These are phyloP conservation scores for Eristalis intricaria DNA, from an alignment of 2,888 invertebrate species.

Conservation along the genomic window DNA sequence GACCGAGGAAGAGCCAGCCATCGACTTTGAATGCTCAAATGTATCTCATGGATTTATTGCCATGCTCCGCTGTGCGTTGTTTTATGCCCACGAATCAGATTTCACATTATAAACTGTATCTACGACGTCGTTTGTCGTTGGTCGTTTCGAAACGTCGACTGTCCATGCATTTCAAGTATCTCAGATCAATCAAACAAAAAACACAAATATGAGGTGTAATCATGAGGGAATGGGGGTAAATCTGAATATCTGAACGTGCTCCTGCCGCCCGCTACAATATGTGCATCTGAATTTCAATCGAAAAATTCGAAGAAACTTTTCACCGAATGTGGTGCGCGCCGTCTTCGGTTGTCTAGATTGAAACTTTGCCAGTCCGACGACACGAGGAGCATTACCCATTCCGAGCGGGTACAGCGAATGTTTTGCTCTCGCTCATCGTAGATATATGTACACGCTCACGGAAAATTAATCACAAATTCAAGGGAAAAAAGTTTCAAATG, in stretches of 20 bases:
- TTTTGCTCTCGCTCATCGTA: not conserved
- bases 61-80: not conserved
- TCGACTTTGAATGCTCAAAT: not conserved
- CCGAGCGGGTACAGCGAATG: conserved; percentile 14
- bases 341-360: not conserved
- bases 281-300: conserved; percentile 6
- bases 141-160: not conserved
- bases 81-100: conserved; percentile 1
- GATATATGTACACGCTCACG: conserved; percentile 19
- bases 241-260: conserved; percentile 29
- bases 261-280: not conserved
- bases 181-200: not conserved
- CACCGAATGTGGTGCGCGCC: not conserved
- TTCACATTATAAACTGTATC: conserved; percentile 37
- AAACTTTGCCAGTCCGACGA: not conserved
- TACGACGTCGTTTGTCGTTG: conserved; percentile 11
- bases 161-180: conserved; percentile 38
- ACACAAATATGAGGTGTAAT: conserved; percentile 21
- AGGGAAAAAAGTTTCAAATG: conserved; percentile 22
- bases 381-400: conserved; percentile 29
- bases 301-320: conserved; percentile 24
- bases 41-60: conserved; percentile 40
- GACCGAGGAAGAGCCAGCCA: conserved; percentile 22
- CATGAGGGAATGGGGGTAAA: conserved; percentile 5
- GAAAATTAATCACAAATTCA: conserved; percentile 43